Conservation (phyloP, 2,797 vertebrate genomes). For the Coccyzus lansbergi region DNA sequence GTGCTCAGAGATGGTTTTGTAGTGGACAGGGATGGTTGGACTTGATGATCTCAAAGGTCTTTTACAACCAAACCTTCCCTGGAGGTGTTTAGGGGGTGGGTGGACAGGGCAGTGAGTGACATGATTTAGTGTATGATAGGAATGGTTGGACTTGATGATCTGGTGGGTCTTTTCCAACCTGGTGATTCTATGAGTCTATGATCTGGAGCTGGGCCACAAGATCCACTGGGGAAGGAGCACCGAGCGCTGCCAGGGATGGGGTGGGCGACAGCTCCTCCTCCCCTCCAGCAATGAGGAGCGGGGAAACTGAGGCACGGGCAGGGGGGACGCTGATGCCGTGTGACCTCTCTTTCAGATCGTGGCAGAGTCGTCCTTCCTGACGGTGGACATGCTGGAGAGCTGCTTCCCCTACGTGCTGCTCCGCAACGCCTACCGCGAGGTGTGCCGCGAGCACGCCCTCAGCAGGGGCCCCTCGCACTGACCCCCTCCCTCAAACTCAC, state of each 20-base stretch:
- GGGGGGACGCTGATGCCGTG: neutral
- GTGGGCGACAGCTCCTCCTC: neutral
- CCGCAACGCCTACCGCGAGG: conserved; percentile 91
- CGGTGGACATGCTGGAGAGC: conserved; percentile 91
- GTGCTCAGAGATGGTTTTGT: no score
- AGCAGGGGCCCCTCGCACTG: conserved; percentile 5
- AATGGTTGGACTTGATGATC: no score
- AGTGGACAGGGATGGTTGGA: no score
- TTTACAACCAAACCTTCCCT: neutral
- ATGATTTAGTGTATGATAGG: no score
- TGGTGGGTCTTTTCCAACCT: no score
- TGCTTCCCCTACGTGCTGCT: conserved; percentile 93
- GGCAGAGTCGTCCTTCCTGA: conserved; percentile 90
- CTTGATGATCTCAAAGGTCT: no score
- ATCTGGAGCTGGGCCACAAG: conserved; percentile 26
- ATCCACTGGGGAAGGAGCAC: neutral
- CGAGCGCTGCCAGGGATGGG: neutral
- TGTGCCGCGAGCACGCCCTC: conserved; percentile 77
- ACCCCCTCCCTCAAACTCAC: neutral
- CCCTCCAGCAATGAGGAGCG: neutral
- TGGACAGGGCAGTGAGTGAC: no score
- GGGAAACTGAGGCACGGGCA: neutral
- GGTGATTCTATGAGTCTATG: no score
- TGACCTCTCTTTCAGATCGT: conserved; percentile 82
- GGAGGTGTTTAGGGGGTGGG: no score